Conservation (phyloP, 2,888 invertebrate genomes). For the Sclerodermus sp. region DNA sequence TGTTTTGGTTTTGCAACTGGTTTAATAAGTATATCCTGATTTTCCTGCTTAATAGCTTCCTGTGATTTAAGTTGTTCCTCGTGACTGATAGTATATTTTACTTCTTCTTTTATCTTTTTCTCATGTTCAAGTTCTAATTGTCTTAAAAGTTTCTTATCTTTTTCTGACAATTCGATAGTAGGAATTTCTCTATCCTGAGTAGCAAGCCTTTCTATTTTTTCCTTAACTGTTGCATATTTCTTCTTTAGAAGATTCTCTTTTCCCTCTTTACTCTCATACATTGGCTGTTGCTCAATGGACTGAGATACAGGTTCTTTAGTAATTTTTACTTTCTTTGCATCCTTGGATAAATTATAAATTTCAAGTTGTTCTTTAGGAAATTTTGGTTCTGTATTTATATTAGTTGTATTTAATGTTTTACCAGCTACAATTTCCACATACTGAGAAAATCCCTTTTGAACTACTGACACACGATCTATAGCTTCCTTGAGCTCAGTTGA, state of each 20-base stretch:
- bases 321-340: slow-evolving; percentile 41
- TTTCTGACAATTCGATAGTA: slow-evolving; percentile 59
- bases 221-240: slow-evolving; percentile 51
- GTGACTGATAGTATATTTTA: slow-evolving; percentile 8
- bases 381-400: neutral
- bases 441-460: slow-evolving; percentile 71
- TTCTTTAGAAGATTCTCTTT: neutral
- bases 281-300: neutral
- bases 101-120: slow-evolving; percentile 33
- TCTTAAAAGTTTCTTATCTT: slow-evolving; percentile 59
- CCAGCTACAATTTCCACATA: slow-evolving; percentile 58
- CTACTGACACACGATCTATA: slow-evolving; percentile 68
- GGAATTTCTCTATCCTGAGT: slow-evolving; percentile 44
- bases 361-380: slow-evolving; percentile 23
- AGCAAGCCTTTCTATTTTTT: slow-evolving; percentile 50
- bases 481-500: slow-evolving; percentile 62
- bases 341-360: slow-evolving; percentile 44
- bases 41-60: slow-evolving; percentile 7
- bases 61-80: slow-evolving; percentile 6
- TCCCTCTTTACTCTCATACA: slow-evolving; percentile 4
- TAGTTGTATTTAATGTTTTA: slow-evolving; percentile 29
- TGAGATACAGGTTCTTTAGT: neutral
- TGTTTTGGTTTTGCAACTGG: slow-evolving; percentile 41
- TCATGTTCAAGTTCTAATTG: slow-evolving; percentile 61
- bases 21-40: slow-evolving; percentile 21